Percentiles rank a stretch among this genome's conserved stretches.
These are phyloP conservation scores for Miltochrista miniata DNA, from an alignment of 2,888 invertebrate species.

Conservation along the genomic window DNA sequence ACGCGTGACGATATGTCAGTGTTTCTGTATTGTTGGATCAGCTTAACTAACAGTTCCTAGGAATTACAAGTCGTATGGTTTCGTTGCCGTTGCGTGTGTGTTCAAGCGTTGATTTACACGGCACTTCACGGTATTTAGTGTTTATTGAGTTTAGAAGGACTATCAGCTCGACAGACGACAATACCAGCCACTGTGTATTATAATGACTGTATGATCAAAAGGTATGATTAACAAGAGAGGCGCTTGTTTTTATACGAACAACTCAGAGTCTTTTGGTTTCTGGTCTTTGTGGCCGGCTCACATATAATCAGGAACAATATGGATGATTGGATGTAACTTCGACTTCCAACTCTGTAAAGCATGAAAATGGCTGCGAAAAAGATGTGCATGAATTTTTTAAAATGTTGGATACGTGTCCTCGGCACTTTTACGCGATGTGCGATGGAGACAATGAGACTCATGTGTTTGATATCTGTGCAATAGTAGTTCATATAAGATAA, in stretches of 20 bases:
- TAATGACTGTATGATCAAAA: not conserved
- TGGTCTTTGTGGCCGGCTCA: not conserved
- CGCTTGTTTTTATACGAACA: not conserved
- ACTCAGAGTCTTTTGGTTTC: not conserved
- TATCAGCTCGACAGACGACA: slow-evolving; percentile 9
- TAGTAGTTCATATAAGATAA: too few species aligned
- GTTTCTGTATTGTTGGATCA: not conserved
- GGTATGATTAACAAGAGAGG: not conserved
- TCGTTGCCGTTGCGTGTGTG: slow-evolving; percentile 37
- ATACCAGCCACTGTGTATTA: too few species aligned
- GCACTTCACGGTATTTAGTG: slow-evolving; percentile 34
- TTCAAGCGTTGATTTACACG: slow-evolving; percentile 44
- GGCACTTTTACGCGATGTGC: too few species aligned
- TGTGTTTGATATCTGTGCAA: too few species aligned
- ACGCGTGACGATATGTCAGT: not conserved
- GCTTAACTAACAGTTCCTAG: slow-evolving; percentile 27
- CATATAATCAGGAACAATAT: too few species aligned
- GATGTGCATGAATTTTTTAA: too few species aligned
- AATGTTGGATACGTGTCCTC: too few species aligned
- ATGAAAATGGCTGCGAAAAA: too few species aligned
- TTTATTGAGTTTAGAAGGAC: slow-evolving; percentile 27
- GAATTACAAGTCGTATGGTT: slow-evolving; percentile 39
- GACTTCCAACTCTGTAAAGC: too few species aligned
- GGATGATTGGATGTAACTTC: too few species aligned
- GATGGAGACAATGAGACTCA: too few species aligned